These are phyloP conservation scores for Drosophila austrosaltans DNA, from an alignment of 2,888 invertebrate species.

Conservation along the genomic window DNA sequence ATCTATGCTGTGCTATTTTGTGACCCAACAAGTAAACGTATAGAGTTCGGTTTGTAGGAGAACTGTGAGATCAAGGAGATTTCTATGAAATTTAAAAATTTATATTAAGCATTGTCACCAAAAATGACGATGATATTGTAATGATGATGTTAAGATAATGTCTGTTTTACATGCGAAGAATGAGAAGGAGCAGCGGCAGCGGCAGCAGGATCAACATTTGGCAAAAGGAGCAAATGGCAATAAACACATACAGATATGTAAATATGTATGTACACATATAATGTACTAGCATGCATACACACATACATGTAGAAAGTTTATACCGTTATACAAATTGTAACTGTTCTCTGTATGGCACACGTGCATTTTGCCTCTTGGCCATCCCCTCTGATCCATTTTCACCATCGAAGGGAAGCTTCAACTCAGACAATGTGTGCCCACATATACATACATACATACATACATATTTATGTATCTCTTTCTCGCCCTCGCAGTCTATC, in stretches of 20 bases:
- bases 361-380: conserved; percentile 46
- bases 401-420: conserved; percentile 33
- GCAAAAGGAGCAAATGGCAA: conserved; percentile 2
- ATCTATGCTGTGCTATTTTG: neutral
- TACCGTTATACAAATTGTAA: conserved; percentile 74
- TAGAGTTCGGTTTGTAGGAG: neutral
- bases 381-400: conserved; percentile 24
- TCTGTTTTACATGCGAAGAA: neutral
- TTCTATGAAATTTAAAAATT: conserved; percentile 8
- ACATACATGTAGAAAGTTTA: conserved; percentile 39
- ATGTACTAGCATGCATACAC: conserved; percentile 51
- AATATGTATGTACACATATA: conserved; percentile 26
- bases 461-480: neutral
- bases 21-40: neutral
- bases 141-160: neutral
- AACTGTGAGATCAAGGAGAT: neutral
- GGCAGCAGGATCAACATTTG: conserved; percentile 3
- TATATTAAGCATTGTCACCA: neutral
- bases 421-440: conserved; percentile 61
- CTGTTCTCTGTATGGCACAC: conserved; percentile 69
- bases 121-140: neutral
- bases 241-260: conserved; percentile 1
- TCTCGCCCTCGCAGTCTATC: neutral
- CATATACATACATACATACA: conserved; percentile 58
- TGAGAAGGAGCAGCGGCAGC: neutral